phyloP scores from a whole-genome alignment of 1,140 invertebrate genomes.

The Drosophila tropicalis region DNA sequence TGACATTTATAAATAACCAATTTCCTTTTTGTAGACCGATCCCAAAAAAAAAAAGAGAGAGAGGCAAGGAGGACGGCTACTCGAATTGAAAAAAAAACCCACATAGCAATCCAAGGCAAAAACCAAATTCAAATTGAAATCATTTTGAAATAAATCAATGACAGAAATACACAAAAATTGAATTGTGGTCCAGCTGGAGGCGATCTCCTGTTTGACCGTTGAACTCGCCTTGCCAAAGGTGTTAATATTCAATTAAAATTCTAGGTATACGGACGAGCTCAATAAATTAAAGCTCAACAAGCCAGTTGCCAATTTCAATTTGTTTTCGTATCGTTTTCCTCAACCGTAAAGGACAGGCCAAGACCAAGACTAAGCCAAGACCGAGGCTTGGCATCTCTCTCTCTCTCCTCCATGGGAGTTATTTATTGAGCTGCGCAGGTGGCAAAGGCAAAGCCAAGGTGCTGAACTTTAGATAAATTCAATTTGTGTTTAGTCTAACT shows the following conservation, averaged over 20 bases:
- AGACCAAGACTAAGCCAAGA: neutral
- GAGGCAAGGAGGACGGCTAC: conserved; percentile 39
- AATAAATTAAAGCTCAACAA: conserved; percentile 77
- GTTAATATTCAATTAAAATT: conserved; percentile 81
- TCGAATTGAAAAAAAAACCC: conserved; percentile 59
- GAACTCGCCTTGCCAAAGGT: conserved; percentile 62
- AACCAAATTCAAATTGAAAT: conserved; percentile 43
- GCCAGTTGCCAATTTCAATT: conserved; percentile 77
- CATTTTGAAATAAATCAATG: conserved; percentile 70
- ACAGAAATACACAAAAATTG: conserved; percentile 78
- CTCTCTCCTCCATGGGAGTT: conserved; percentile 15
- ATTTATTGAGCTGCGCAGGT: conserved; percentile 76
- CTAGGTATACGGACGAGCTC: conserved; percentile 54
- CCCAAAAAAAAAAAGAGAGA: no score
- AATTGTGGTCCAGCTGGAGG: conserved; percentile 63
- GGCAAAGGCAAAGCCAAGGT: conserved; percentile 35
- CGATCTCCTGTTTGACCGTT: conserved; percentile 63
- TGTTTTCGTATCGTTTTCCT: conserved; percentile 75
- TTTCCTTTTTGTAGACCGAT: conserved; percentile 49
- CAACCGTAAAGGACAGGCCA: neutral
- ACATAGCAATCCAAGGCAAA: conserved; percentile 29
- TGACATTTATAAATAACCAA: conserved; percentile 79
- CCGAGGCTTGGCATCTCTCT: neutral
- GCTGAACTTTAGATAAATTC: conserved; percentile 20
- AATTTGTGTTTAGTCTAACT: neutral